phyloP scores from a whole-genome alignment of 2,113 vertebrate genomes.

The Cyprinodon brontotheroides region DNA sequence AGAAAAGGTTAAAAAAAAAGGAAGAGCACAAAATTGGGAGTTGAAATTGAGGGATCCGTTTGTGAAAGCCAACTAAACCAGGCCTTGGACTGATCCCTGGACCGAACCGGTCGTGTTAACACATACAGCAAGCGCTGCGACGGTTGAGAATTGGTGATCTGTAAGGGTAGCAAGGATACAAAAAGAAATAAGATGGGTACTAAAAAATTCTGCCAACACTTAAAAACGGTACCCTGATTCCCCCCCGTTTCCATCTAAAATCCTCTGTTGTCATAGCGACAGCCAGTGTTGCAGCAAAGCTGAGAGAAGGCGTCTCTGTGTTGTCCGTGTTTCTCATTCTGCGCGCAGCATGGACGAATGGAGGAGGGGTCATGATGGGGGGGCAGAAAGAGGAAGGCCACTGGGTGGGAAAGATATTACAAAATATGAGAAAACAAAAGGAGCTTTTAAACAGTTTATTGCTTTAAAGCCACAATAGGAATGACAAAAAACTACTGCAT shows the following conservation, averaged over 20 bases:
- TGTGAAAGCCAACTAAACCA: too few relatives aligned
- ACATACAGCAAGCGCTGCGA: too few relatives aligned
- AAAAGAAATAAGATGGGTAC: background rate
- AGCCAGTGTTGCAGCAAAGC: slow-evolving; percentile 45
- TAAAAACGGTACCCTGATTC: slow-evolving; percentile 26
- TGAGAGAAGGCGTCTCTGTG: slow-evolving; percentile 77
- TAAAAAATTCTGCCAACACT: background rate
- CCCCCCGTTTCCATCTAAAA: slow-evolving; percentile 38
- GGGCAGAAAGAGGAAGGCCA: slow-evolving; percentile 28
- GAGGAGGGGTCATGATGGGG: background rate
- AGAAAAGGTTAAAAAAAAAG: too few relatives aligned
- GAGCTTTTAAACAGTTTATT: background rate
- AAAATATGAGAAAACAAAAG: slow-evolving; percentile 30
- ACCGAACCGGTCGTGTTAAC: too few relatives aligned
- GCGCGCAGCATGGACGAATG: slow-evolving; percentile 50
- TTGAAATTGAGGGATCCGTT: too few relatives aligned
- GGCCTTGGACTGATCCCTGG: too few relatives aligned
- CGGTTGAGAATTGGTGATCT: background rate
- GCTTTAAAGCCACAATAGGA: background rate
- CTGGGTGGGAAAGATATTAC: slow-evolving; percentile 25
- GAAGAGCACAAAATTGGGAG: too few relatives aligned
- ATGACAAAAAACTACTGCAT: background rate
- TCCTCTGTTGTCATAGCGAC: slow-evolving; percentile 73
- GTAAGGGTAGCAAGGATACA: background rate
- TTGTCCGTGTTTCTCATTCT: slow-evolving; percentile 71